Evolutionary conservation across 2,113 vertebrate species (phyloP).

Genomic region (Entomyzon cyanotis): DNA sequence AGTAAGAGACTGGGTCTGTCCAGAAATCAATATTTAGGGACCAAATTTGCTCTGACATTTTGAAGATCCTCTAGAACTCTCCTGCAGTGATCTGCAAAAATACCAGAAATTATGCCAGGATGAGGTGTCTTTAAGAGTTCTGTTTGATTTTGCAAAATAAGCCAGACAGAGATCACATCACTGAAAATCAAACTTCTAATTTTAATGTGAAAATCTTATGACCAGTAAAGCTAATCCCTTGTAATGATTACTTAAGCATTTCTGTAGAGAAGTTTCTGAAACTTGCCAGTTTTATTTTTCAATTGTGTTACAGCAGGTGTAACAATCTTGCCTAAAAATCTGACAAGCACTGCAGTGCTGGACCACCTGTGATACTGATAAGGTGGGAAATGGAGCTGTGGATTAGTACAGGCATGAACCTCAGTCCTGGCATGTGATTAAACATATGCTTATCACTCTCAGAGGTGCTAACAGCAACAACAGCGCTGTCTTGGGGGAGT

Average conservation of each 20-base stretch:
- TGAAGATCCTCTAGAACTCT: neutral
- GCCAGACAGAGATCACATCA: neutral
- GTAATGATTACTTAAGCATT: neutral
- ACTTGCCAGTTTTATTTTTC: neutral
- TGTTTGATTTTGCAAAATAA: neutral
- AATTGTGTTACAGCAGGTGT: neutral
- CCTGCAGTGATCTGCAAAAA: neutral
- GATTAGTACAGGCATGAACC: neutral
- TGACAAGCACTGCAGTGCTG: neutral
- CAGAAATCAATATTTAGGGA: neutral
- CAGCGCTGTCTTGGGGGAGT: neutral
- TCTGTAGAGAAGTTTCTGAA: neutral
- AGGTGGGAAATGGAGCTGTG: neutral
- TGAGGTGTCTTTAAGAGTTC: neutral
- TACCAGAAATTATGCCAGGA: neutral
- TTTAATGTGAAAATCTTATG: neutral
- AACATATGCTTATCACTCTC: accelerated
- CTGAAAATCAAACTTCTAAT: neutral
- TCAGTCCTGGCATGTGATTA: neutral
- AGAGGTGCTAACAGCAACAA: neutral
- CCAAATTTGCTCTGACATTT: neutral
- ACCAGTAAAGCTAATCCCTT: neutral
- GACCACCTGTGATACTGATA: accelerated
- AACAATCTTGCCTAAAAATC: neutral
- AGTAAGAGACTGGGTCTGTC: neutral